Base-by-base conservation (phyloP, 2,888 invertebrate species). In the Dryocosmus kuriphilus region DNA sequence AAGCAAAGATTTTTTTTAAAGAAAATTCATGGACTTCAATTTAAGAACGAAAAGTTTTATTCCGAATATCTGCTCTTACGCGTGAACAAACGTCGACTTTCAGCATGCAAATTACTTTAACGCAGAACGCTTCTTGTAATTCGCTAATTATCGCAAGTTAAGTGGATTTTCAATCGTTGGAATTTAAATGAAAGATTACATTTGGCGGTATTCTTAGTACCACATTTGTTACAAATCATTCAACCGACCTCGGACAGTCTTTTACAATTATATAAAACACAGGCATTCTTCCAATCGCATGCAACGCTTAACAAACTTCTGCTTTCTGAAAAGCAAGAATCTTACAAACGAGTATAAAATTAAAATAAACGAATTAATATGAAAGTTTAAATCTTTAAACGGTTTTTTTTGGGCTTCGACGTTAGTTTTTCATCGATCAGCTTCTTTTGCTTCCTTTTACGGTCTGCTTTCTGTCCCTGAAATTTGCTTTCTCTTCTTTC, bases 391-490 rank as follows among this genome's bases (percentile, higher is more conserved):
- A 46, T 30, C 46, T 81, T 77, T 11, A 76, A 30, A 73, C 71
- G 24, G 22, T 87, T 57, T 78, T 86, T 87, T 71, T 87, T 88
- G 30, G 82, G 79, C 46, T 87, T 86, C 22, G 89, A 92, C 30
- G 92, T 92, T 80, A 94, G 88, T 83, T 94, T 94, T 84, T 93
- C 93, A 81, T 94, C 93, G 32, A 94, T 84, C 9, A 93, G 79
- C n/a, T 91, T 92, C 86, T 93, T 94, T 63, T 89, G 92, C 89
- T 94, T 94, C 92, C 94, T 93, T 85, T 93, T 93, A 85, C 92
- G 91, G 77, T 93, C 93, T 6, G 93, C 92, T 1, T 93, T 94
- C 86, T 94, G 91, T 2, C 94, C 94, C 24, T 94, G 93, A 93
- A 94, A 9, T 65, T 78, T 32, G 6, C 32, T 32, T 35, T 57